Evolutionary conservation across 2,888 invertebrate genomes (phyloP), one percentile per base, ranked within the genome.

Genomic region (Drosophila pegasa): DNA sequence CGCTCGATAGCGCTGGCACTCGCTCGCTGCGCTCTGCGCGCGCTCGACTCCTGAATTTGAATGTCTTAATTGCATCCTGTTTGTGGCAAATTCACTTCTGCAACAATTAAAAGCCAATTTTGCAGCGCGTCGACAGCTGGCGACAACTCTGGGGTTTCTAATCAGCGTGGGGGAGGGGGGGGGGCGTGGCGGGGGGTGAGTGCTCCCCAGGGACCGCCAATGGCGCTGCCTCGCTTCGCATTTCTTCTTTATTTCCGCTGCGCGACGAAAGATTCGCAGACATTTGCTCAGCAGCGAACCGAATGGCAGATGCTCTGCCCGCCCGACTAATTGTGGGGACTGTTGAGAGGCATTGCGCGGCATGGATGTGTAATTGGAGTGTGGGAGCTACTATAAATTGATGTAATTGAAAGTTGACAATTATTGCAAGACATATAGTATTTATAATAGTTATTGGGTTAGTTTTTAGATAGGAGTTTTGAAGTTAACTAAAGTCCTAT

Each of bases 41-140:
- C 43, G 54, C 71, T 75, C 50, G 40, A 74, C 70, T 75, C 64
- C 51, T 63, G 71, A 60, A 75, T 64, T 74, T 69, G 71, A 78
- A 80, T 81, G 84, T 81, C 84, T 85, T 87, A 85, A 85, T 85
- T 85, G 79, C 87, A 84, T 85, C 84, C 84, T 84, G 81, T 81
- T 84, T 80, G 80, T 67, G 77, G 79, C 82, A 75, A 79, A 82
- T 79, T 81, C 78, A 75, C 78, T 82, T 82, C 71, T 63, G 81
- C 73, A 70, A 68, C 87, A 85, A 85, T 85, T 87, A 85, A 84
- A 79, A 87, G 87, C 84, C 84, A 85, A 87, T 85, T 84, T 78
- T 63, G 71, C 37, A 43, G 63, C 66, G 37, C 69, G 58, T 56
- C 75, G 73, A 76, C 69, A 75, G 68, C 80, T 64, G 66, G 59